Evolutionary conservation across 2,888 invertebrate genomes (phyloP).

Genomic region (Epiblema foenella): DNA sequence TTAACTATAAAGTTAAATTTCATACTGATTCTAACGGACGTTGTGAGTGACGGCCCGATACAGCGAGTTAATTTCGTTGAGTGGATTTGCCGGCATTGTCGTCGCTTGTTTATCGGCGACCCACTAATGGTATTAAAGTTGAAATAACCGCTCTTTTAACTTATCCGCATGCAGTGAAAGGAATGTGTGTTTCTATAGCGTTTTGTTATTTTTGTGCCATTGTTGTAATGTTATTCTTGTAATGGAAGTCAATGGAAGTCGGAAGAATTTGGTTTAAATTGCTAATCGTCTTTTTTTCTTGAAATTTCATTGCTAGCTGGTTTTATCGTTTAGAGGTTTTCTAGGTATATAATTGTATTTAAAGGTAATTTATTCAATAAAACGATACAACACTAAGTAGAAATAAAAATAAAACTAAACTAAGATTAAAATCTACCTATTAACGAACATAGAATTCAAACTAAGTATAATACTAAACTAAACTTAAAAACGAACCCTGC

Average conservation of each 20-base stretch:
- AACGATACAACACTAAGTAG: too few species aligned
- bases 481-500: too few species aligned
- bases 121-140: slow-evolving; percentile 82
- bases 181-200: slow-evolving; percentile 24
- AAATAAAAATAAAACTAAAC: too few species aligned
- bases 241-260: neutral
- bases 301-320: too few species aligned
- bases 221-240: neutral
- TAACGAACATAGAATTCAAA: too few species aligned
- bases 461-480: too few species aligned
- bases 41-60: slow-evolving; percentile 61
- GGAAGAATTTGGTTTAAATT: neutral
- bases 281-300: neutral
- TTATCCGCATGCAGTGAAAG: slow-evolving; percentile 32
- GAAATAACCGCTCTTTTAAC: slow-evolving; percentile 59
- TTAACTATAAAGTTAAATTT: neutral
- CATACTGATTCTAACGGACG: slow-evolving; percentile 36
- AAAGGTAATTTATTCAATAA: too few species aligned
- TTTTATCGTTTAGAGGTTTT: too few species aligned
- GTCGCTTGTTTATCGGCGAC: slow-evolving; percentile 80
- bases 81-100: slow-evolving; percentile 81
- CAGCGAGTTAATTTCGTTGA: slow-evolving; percentile 82
- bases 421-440: too few species aligned
- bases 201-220: slow-evolving; percentile 20
- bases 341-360: too few species aligned